Evolutionary conservation across 2,113 vertebrate genomes (phyloP), one percentile per base, ranked within the genome.

Genomic region (Genyomyrus donnyi): DNA sequence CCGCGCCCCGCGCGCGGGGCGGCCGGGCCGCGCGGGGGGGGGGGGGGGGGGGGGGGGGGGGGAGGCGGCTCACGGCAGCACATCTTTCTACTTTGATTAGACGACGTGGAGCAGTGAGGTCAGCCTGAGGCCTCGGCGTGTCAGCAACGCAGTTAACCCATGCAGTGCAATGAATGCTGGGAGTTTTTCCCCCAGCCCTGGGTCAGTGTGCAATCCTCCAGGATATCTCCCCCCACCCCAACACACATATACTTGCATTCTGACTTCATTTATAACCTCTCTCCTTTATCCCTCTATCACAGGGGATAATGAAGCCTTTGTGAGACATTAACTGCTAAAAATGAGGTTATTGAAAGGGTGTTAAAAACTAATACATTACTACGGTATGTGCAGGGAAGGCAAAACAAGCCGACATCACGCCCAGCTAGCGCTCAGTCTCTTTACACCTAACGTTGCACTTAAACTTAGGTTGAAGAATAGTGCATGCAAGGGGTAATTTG

Each of bases 161-260:
- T 66, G 62, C 9, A 31, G 62, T 4, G 9, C 62, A 1, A 13
- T 70, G 62, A 31, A 27, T 70, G 3, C 10, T 70, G 62, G 62
- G 62, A 70, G 62, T 31, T 4, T 31, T 31, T 31, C 62, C 8
- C 21, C 62, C 62, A 70, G 62, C 3, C 58, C 8, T 3, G 7
- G 56, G 56, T 58, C 56, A 58, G 24, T n/a, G 21, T n/a, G 56
- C 56, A 58, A 21, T 4, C 17, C 45, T n/a, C 87, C 52, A n/a
- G 56, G 56, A 58, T 58, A 24, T 21, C 89, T 21, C 89, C 89
- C 56, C 89, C 74, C 10, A 89, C 70, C 56, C 52, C 87, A 27
- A 27, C 19, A 31, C 89, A 56, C 70, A 70, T 46, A 62, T 45
- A 77, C 39, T 84, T 15, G 77, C 74, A 88, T 70, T 70, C 62